These are phyloP conservation scores for Nycticorax nycticorax DNA, from an alignment of 2,113 vertebrate species.

Conservation along the genomic window DNA sequence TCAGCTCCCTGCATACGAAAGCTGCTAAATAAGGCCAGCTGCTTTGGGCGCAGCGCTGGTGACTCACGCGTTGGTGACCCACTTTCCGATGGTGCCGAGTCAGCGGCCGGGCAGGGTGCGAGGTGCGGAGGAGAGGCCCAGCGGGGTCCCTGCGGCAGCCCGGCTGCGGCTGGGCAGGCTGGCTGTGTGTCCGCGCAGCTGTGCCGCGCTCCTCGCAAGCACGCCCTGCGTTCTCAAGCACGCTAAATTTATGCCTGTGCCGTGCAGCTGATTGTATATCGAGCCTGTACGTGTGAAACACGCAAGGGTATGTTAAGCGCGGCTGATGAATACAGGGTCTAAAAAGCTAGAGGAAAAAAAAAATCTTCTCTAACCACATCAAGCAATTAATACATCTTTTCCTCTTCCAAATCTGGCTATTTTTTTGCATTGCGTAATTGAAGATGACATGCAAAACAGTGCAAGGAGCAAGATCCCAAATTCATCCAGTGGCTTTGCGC, in stretches of 20 bases:
- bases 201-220: neutral
- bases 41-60: neutral
- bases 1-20: neutral
- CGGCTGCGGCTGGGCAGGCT: rapidly evolving
- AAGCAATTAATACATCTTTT: neutral
- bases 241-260: neutral
- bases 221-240: neutral
- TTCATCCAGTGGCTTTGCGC: neutral
- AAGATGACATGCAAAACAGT: neutral
- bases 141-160: rapidly evolving
- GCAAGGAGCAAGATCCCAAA: neutral
- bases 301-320: neutral
- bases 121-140: neutral
- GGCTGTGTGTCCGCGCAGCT: neutral
- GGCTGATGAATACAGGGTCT: neutral
- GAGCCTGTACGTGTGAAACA: neutral
- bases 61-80: rapidly evolving
- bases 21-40: neutral
- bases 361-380: neutral
- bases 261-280: too few relatives aligned
- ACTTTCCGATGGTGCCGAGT: neutral
- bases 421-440: neutral
- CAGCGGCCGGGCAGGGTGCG: rapidly evolving
- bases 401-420: neutral
- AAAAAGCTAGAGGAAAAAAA: neutral